Evolutionary conservation across 2,113 vertebrate genomes (phyloP), one percentile per base, ranked within the genome.

Genomic region (Passerina amoena): DNA sequence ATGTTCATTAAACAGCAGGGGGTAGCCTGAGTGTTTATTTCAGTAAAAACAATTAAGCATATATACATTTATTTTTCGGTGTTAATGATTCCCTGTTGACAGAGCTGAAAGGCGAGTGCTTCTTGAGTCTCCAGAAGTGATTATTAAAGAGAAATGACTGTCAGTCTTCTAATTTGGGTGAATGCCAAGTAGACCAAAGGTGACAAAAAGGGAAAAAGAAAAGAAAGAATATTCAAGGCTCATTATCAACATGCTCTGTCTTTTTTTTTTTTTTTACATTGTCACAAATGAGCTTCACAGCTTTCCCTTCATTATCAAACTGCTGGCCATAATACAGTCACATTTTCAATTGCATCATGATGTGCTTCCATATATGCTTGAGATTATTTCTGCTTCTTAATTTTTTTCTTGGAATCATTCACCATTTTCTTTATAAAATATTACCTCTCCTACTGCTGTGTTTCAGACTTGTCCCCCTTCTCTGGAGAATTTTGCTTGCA

Each of bases 81-180:
- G 57, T 97, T 96, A 97, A 96, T 95, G 95, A 97, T 92, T 96
- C 91, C 95, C 94, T 73, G 60, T 95, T 92, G 96, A 93, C 93
- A 93, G 91, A 91, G 68, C 93, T 94, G 83, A 87, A 60, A 68
- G 60, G 65, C 3, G 20, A 94, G 73, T 71, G 82, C 82, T 96
- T 94, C 94, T 96, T 93, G 76, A 96, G 83, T 92, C 96, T 95
- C 81, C 82, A 80, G 90, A 87, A 88, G 78, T 89, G 82, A 86
- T 96, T 95, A 96, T 88, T 96, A 94, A 97, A 88, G 71, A 96
- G 95, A 96, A 97, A 76, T 94, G 64, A 92, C 85, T 96, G 93
- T 94, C 96, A 90, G 81, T 81, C 90, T 97, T 89, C 75, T 93
- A 72, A 93, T 96, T 90, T 97, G 95, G 71, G 45, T 76, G 73